These are phyloP conservation scores for Troglohyphantes excavatus DNA, from an alignment of 2,888 invertebrate genomes.

Conservation along the genomic window DNA sequence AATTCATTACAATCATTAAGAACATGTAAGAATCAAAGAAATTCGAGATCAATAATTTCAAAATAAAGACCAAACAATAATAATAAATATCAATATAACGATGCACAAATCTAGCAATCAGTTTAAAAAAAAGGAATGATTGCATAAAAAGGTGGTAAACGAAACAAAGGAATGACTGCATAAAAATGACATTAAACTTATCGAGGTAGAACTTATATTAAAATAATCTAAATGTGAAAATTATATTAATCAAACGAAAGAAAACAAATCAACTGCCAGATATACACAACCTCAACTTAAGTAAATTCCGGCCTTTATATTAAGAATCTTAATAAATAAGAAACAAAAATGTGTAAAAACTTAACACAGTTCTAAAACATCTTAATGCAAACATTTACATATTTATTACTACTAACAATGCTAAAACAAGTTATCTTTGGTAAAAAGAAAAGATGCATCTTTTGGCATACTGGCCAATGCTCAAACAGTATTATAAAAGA, in stretches of 20 bases:
- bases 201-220: slow-evolving; percentile 62
- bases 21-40: slow-evolving; percentile 15
- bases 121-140: slow-evolving; percentile 65
- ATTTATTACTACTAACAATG: slow-evolving; percentile 55
- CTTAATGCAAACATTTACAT: slow-evolving; percentile 53
- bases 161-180: slow-evolving; percentile 63
- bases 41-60: slow-evolving; percentile 30
- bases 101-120: slow-evolving; percentile 32
- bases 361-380: slow-evolving; percentile 58
- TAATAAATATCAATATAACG: slow-evolving; percentile 25
- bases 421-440: slow-evolving; percentile 66
- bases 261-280: slow-evolving; percentile 57
- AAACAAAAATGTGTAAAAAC: slow-evolving; percentile 51
- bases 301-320: slow-evolving; percentile 28
- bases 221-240: slow-evolving; percentile 40
- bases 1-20: slow-evolving; percentile 22
- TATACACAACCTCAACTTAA: slow-evolving; percentile 59
- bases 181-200: slow-evolving; percentile 38
- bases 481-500: slow-evolving; percentile 53
- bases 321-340: slow-evolving; percentile 54
- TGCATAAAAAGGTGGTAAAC: slow-evolving; percentile 33
- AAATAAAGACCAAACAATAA: slow-evolving; percentile 23
- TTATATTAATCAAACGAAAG: slow-evolving; percentile 17
- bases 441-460: slow-evolving; percentile 49
- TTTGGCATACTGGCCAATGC: slow-evolving; percentile 62